Conservation (phyloP, 2,888 invertebrate species). For the Diloba caeruleocephala region DNA sequence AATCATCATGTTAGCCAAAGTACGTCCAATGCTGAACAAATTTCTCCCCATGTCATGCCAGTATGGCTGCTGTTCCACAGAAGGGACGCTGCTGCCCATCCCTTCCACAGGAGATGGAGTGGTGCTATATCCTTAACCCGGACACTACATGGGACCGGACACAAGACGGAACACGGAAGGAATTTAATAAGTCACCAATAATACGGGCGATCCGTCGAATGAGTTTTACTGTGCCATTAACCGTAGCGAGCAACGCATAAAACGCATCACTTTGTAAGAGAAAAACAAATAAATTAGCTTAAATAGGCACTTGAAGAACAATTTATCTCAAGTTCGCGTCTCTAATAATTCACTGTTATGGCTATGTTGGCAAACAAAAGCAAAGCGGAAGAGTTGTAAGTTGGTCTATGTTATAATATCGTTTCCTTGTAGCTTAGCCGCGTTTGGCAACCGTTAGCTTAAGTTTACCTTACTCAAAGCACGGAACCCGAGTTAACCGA, state of each 20-base stretch:
- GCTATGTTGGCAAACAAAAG: slow-evolving; percentile 60
- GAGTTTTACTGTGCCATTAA: slow-evolving; percentile 64
- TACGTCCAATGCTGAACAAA: too few species aligned
- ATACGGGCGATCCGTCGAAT: slow-evolving; percentile 53
- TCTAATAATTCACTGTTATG: slow-evolving; percentile 74
- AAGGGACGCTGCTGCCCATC: too few species aligned
- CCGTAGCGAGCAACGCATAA: slow-evolving; percentile 64
- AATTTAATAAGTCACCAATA: slow-evolving; percentile 46
- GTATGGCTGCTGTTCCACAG: too few species aligned
- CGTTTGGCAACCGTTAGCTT: slow-evolving; percentile 34
- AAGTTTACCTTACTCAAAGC: slow-evolving; percentile 45
- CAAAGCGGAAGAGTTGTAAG: slow-evolving; percentile 60
- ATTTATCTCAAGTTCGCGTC: slow-evolving; percentile 68
- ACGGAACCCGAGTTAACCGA: slow-evolving; percentile 37
- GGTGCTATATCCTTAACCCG: too few species aligned
- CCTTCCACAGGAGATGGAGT: too few species aligned
- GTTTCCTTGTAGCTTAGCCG: slow-evolving; percentile 49
- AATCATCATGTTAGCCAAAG: too few species aligned
- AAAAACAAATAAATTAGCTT: slow-evolving; percentile 81
- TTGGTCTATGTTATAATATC: slow-evolving; percentile 54
- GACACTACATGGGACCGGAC: too few species aligned
- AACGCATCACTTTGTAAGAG: slow-evolving; percentile 70
- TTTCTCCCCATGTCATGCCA: too few species aligned
- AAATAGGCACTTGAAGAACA: slow-evolving; percentile 70
- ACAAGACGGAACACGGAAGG: slow-evolving; percentile 6